phyloP scores from a whole-genome alignment of 2,888 invertebrate species.

The Eutolmus rufibarbis region DNA sequence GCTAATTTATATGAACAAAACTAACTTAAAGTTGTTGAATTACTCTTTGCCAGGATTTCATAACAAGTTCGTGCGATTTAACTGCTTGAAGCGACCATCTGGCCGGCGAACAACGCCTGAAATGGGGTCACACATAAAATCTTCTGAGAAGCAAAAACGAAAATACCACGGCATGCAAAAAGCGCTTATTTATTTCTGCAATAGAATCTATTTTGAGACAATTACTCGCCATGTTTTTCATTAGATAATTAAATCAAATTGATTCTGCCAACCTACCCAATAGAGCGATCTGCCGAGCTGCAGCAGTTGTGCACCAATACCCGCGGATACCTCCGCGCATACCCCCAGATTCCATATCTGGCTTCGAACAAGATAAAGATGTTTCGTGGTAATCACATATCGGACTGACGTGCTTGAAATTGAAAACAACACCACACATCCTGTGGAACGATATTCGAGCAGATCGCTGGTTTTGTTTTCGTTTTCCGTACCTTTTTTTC shows the following conservation, averaged over 20 bases:
- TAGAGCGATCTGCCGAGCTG: background rate
- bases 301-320: background rate
- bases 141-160: background rate
- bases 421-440: constrained; percentile 43
- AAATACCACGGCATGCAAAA: background rate
- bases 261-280: constrained; percentile 14
- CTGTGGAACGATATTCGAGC: background rate
- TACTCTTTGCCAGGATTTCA: background rate
- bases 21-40: background rate
- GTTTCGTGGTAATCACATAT: constrained; percentile 46
- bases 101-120: background rate
- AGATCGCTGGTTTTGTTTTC: background rate
- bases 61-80: background rate
- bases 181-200: background rate
- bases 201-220: background rate
- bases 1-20: background rate
- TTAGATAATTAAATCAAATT: constrained; percentile 36
- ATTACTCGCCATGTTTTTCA: background rate
- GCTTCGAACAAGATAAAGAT: constrained; percentile 44
- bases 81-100: background rate
- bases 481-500: background rate
- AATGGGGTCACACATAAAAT: background rate
- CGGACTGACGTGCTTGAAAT: constrained; percentile 46
- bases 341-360: constrained; percentile 39
- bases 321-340: background rate